Base-by-base conservation (phyloP, 2,113 vertebrate species). In the Hydrolagus affinis region DNA sequence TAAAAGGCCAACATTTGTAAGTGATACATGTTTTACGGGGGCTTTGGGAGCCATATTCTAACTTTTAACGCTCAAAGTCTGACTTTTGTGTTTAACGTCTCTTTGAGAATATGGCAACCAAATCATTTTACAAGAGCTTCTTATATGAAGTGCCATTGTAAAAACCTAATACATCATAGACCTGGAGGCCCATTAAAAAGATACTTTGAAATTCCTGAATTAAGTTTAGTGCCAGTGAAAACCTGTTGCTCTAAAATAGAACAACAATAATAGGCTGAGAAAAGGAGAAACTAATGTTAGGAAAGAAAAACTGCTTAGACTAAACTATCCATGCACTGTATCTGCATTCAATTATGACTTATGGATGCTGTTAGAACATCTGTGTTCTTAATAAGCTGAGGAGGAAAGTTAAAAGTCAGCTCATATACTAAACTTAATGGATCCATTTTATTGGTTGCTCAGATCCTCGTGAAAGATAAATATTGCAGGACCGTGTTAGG, bases 151-250 rank as follows among this genome's bases (percentile, higher is more conserved):
- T 66, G 78, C 78, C 66, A 19, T 56, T 32, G 62, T 68, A 30
- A 32, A n/a, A 83, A 17, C 15, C 62, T 11, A 30, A 66, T 83
- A 28, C 28, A 66, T 30, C 62, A 83, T 60, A 66, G 62, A 30
- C 77, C 17, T 23, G 17, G 78, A 66, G 17, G 78, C 28, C 25
- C 8, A 68, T 68, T 83, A 66, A 83, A 2, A 17, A 83, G 32
- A 17, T 25, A 83, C 28, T 21, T 83, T 32, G 78, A 83, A 66
- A 32, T 83, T 66, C 28, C 62, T 83, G 78, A 66, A 32, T 66
- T 68, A 32, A 66, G 32, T 32, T 83, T 25, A 83, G 60, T 66
- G 21, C 30, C 78, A 28, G 44, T 83, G 62, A 66, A n/a, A 83
- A 83, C 28, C 21, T 30, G 60, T 68, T 83, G 78, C 60, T 21